Conservation (phyloP, 2,888 invertebrate genomes). For the Rhamnusium bicolor region DNA sequence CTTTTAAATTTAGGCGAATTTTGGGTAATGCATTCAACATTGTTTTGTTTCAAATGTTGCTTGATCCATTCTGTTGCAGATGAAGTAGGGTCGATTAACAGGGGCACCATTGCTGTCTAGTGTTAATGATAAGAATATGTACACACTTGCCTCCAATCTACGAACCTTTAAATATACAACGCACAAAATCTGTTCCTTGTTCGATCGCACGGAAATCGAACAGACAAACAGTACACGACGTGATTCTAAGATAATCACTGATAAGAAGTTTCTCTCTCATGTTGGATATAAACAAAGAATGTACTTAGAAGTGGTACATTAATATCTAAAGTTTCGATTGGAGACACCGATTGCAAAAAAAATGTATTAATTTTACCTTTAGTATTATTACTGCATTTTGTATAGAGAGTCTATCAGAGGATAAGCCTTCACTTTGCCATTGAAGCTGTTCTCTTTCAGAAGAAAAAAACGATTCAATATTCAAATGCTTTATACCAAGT, state of each 20-base stretch:
- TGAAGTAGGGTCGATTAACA: conserved; percentile 92
- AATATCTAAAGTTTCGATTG: neutral
- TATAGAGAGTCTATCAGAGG: conserved; percentile 83
- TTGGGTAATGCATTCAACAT: conserved; percentile 86
- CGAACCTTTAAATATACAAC: too few relatives aligned
- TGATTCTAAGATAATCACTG: too few relatives aligned
- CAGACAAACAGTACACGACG: too few relatives aligned
- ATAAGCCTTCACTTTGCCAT: conserved; percentile 90
- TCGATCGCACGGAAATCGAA: too few relatives aligned
- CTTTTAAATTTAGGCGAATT: conserved; percentile 83
- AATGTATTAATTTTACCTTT: conserved; percentile 72
- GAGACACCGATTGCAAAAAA: neutral
- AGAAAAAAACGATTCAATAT: conserved; percentile 75
- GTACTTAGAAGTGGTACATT: neutral
- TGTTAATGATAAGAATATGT: conserved; percentile 45
- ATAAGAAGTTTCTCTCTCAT: too few relatives aligned
- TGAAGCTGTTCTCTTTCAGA: conserved; percentile 85
- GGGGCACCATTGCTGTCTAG: conserved; percentile 77
- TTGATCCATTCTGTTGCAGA: conserved; percentile 88
- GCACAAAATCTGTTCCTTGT: too few relatives aligned
- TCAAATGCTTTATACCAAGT: conserved; percentile 68
- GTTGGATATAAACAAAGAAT: too few relatives aligned
- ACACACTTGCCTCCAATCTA: too few relatives aligned
- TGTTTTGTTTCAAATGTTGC: conserved; percentile 77
- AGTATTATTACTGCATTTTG: conserved; percentile 88